Percentiles rank a stretch among this genome's conserved stretches.
Evolutionary conservation across 1,140 invertebrate genomes (phyloP).

Genomic region (Drosophila bifasciata): DNA sequence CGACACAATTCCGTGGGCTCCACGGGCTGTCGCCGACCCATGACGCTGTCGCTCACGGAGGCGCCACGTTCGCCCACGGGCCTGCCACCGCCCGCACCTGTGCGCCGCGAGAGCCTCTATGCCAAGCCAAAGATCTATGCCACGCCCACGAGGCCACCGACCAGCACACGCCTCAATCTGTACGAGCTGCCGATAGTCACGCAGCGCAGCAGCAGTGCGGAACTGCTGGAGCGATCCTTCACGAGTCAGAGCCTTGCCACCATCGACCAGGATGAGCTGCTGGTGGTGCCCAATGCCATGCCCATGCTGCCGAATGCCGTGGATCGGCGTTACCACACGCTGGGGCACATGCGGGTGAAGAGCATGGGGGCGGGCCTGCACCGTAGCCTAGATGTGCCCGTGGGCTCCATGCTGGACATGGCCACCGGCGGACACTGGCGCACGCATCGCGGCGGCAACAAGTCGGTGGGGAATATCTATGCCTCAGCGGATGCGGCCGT

Average conservation of each 20-base stretch:
- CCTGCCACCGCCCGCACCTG: slow-evolving; percentile 71
- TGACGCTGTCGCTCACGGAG: slow-evolving; percentile 74
- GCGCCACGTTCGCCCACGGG: slow-evolving; percentile 60
- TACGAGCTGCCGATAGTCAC: slow-evolving; percentile 71
- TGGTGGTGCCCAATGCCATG: slow-evolving; percentile 78
- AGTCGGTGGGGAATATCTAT: slow-evolving; percentile 76
- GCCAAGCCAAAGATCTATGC: slow-evolving; percentile 81
- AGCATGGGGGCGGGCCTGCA: slow-evolving; percentile 74
- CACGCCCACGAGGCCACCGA: slow-evolving; percentile 66
- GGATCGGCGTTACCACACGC: slow-evolving; percentile 79
- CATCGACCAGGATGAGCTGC: slow-evolving; percentile 77
- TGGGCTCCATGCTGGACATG: slow-evolving; percentile 77
- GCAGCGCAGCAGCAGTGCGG: slow-evolving; percentile 74
- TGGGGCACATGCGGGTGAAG: slow-evolving; percentile 80
- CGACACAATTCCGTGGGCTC: slow-evolving; percentile 66
- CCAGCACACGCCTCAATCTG: slow-evolving; percentile 54
- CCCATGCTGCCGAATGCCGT: slow-evolving; percentile 71
- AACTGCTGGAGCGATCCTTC: slow-evolving; percentile 74
- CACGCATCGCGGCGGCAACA: slow-evolving; percentile 48
- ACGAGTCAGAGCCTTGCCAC: slow-evolving; percentile 77
- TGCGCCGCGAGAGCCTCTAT: slow-evolving; percentile 76
- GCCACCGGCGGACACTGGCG: slow-evolving; percentile 35
- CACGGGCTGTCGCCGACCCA: slow-evolving; percentile 51
- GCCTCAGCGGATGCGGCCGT: slow-evolving; percentile 75
- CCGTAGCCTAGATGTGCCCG: slow-evolving; percentile 67